Conservation (phyloP, 2,888 invertebrate species). For the Ariolimax columbianus region DNA sequence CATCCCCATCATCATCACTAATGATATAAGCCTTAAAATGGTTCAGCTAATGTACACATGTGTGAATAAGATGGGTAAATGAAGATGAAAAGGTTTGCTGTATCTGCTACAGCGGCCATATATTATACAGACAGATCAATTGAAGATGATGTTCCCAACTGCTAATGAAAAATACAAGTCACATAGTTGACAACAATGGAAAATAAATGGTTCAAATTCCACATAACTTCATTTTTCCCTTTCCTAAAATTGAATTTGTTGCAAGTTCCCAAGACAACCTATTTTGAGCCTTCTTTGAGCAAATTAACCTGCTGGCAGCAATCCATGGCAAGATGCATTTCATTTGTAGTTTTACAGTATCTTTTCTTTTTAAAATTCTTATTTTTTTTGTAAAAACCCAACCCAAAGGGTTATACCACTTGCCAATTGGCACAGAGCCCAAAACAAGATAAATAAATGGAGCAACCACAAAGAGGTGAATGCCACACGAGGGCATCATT, state of each 20-base stretch:
- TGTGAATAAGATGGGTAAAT: too few species aligned
- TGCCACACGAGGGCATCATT: background rate
- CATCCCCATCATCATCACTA: too few species aligned
- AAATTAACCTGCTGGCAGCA: constrained; percentile 1
- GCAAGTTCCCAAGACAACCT: background rate
- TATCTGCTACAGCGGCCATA: too few species aligned
- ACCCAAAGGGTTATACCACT: background rate
- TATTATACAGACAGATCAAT: too few species aligned
- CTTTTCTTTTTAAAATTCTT: too few species aligned
- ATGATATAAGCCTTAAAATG: too few species aligned
- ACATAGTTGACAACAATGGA: background rate
- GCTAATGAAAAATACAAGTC: too few species aligned
- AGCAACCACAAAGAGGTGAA: background rate
- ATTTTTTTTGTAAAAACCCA: background rate
- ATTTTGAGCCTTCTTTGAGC: background rate
- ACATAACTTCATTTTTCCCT: background rate
- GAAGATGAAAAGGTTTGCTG: too few species aligned
- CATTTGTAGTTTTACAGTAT: background rate
- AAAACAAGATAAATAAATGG: background rate
- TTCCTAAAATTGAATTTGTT: background rate
- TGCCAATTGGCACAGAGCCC: background rate
- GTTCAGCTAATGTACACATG: too few species aligned
- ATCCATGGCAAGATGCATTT: background rate
- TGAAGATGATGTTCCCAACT: too few species aligned
- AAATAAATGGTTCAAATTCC: too few species aligned